Conservation (phyloP, 2,888 invertebrate genomes). For the Tricholauxania praeusta region DNA sequence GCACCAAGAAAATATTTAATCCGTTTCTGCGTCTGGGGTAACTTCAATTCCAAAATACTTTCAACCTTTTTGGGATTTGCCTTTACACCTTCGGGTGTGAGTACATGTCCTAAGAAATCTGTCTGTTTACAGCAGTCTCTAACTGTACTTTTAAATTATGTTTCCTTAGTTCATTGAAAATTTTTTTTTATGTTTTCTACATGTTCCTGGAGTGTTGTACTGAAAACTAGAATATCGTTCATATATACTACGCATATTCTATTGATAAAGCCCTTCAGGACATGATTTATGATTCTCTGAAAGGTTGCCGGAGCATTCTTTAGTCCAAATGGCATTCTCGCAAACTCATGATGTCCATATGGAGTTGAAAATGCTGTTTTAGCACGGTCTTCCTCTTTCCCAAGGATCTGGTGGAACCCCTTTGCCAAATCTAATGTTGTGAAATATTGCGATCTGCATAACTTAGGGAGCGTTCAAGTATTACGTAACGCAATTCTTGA, state of each 20-base stretch:
- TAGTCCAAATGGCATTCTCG: slow-evolving; percentile 20
- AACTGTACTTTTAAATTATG: slow-evolving; percentile 37
- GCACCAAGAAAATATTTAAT: no score
- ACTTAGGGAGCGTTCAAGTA: no score
- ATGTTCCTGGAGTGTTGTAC: slow-evolving; percentile 17
- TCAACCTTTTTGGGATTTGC: no score
- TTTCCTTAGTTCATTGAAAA: slow-evolving; percentile 24
- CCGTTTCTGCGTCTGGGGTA: no score
- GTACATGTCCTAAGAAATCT: no score
- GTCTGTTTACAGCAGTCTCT: slow-evolving; percentile 45
- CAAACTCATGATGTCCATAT: slow-evolving; percentile 24
- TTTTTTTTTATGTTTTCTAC: neutral
- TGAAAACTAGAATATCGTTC: slow-evolving; percentile 29
- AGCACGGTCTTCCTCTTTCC: slow-evolving; percentile 21
- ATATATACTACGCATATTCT: no score
- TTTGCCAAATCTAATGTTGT: slow-evolving; percentile 26
- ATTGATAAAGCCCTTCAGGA: no score
- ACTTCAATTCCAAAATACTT: no score
- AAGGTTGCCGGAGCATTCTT: slow-evolving; percentile 28
- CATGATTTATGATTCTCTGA: no score
- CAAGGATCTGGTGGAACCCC: slow-evolving; percentile 27
- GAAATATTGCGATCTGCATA: no score
- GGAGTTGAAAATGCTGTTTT: slow-evolving; percentile 34
- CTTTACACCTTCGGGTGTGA: no score
- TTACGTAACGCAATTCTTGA: no score